Evolutionary conservation across 2,888 invertebrate species (phyloP), one percentile per base, ranked within the genome.

Genomic region (Caenorhabditis doughertyi): DNA sequence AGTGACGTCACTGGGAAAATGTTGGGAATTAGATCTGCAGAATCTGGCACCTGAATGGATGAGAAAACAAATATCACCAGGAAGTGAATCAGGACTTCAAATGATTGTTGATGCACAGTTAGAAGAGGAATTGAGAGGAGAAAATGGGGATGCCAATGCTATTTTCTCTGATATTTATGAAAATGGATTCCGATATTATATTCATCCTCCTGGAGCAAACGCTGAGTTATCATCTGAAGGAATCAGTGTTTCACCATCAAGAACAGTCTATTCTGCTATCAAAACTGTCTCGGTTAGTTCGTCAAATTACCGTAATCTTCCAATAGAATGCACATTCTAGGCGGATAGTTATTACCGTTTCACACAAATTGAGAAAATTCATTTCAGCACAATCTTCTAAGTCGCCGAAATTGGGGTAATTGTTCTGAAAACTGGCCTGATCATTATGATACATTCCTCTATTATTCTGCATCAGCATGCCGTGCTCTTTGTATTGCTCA

Each of bases 1-100:
- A n/a, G 83, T 90, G 21, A 90, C 90, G 25, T 87, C 88, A 23
- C 87, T 90, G 53, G 90, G 90, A 11, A 87, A 85, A 16, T 90
- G 90, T 60, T 89, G 86, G 74, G 85, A 84, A 42, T 44, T 90
- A 5, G 85, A 88, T 51, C 81, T 89, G 32, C 79, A 77, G 55
- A 73, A 82, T 18, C 42, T 86, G 16, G 84, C 81, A 16, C 84
- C 85, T 4, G 76, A 82, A 29, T 90, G 89, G 89, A 79, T 90
- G 85, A 79, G 83, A 42, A 83, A 84, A 58, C 90, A 90, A 64
- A 84, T 84, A 25, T 83, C 89, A 8, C 85, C 89, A 23, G 90
- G 90, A 21, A 89, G 88, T 23, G 87, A 86, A 65, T 84, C 88
- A 29, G 90, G 90, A 16, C 83, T 88, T 18, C 88, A 88, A 65